Base-by-base conservation (phyloP, 2,797 vertebrate genomes). In the Catostomus latipinnis region DNA sequence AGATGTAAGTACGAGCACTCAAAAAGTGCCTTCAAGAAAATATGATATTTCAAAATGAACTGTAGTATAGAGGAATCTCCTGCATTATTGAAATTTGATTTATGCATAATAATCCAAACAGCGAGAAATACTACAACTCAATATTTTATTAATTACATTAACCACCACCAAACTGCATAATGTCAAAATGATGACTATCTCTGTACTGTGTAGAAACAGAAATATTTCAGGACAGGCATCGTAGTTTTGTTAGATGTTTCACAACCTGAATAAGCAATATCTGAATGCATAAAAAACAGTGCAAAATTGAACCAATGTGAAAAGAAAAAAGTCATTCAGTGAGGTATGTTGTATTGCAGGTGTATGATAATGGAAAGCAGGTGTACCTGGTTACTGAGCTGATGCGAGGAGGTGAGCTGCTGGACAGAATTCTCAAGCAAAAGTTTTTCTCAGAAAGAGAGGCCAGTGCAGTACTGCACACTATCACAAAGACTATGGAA, bases 401-500 rank as follows among this genome's bases (percentile, higher is more conserved):
- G 88, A 99, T 99, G 98, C 91, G 96, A n/a, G 98, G 98, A 0
- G 98, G 98, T 5, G 98, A 99, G 90, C 94, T 99, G 82, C 93
- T 99, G 70, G 98, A 99, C 87, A 95, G 96, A 82, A 98, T 99
- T 92, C 95, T 99, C 48, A 95, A 96, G 14, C 97, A 98, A 91
- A 99, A 98, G 60, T 96, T 91, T 71, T 99, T 99, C 89, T 99
- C 97, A 0, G 98, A 99, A 89, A 90, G 96, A 58, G 97, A 99
- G 88, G 98, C 98, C 91, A 98, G 96, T 82, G 93, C 94, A 0
- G 97, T 99, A 79, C 94, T 99, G 69, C 90, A 98, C 89, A 98
- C 97, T 58, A 97, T 99, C 90, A 93, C 97, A 89, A 98, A 96
- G 89, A 99, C 97, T 0, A 96, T 96, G 76, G 97, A 99, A 85